phyloP scores from a whole-genome alignment of 2,888 invertebrate species.

The Drosophila basisetae region DNA sequence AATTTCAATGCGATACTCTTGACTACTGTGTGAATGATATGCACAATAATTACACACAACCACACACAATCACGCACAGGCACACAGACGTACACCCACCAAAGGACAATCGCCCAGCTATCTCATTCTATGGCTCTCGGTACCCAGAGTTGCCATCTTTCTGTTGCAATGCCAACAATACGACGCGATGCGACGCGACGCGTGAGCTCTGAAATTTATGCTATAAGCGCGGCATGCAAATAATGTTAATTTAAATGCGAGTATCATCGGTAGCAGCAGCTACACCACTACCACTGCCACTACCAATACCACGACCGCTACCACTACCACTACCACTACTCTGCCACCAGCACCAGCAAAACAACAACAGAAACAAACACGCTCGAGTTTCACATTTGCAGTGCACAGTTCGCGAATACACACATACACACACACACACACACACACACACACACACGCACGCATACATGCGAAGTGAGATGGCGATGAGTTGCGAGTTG shows the following conservation, averaged over 20 bases:
- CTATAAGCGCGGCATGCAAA: conserved; percentile 78
- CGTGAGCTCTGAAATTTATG: conserved; percentile 67
- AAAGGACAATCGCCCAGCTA: neutral
- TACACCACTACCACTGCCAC: conserved; percentile 24
- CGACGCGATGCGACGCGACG: conserved; percentile 4
- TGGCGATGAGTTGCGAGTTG: neutral
- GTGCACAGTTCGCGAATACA: conserved; percentile 19
- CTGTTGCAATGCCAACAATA: conserved; percentile 8
- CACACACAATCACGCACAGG: conserved; percentile 6
- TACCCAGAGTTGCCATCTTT: neutral
- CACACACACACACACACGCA: neutral
- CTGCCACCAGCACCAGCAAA: conserved; percentile 26
- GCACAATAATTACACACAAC: conserved; percentile 23
- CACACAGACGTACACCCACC: neutral
- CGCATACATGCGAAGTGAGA: neutral
- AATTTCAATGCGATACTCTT: conserved; percentile 45
- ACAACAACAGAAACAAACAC: conserved; percentile 26
- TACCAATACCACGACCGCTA: conserved; percentile 10
- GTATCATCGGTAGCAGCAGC: conserved; percentile 66
- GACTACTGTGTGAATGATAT: conserved; percentile 35
- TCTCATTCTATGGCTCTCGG: conserved; percentile 4
- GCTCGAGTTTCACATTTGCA: conserved; percentile 4
- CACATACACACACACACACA: neutral
- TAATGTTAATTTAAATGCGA: conserved; percentile 78
- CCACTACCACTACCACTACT: conserved; percentile 25